These are phyloP conservation scores for Heteromurus nitidus DNA, from an alignment of 2,888 invertebrate species.

Conservation along the genomic window DNA sequence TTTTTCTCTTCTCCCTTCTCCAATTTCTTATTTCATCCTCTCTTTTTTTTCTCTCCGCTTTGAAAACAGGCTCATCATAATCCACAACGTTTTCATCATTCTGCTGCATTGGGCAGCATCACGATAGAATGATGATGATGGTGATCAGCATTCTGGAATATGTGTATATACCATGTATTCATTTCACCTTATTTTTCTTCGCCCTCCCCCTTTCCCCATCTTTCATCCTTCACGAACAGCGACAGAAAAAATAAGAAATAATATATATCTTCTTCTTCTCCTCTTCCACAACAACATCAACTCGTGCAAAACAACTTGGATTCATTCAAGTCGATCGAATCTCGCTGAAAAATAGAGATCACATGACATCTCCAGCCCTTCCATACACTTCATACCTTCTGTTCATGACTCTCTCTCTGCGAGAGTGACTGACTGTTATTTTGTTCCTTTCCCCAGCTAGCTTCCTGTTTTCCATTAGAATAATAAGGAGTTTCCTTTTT, in stretches of 20 bases:
- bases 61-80: conserved; percentile 51
- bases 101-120: conserved; percentile 60
- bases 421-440: not conserved
- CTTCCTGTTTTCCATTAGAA: not conserved
- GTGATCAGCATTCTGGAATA: conserved; percentile 2
- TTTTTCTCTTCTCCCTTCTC: conserved; percentile 12
- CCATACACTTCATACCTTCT: too few relatives aligned
- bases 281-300: not conserved
- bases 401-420: too few relatives aligned
- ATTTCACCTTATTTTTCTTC: conserved; percentile 14
- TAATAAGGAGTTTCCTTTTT: conserved; percentile 20
- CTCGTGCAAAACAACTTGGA: too few relatives aligned
- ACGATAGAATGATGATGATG: conserved; percentile 27
- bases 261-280: not conserved
- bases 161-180: not conserved
- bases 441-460: not conserved
- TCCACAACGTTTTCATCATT: conserved; percentile 58
- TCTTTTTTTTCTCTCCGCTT: conserved; percentile 13
- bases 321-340: too few relatives aligned
- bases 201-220: not conserved
- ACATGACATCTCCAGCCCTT: conserved; percentile 26
- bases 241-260: not conserved
- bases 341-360: conserved; percentile 28
- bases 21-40: conserved; percentile 20
- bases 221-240: conserved; percentile 2